Conservation (phyloP, 2,113 vertebrate species). For the Oncorhynchus masou region DNA sequence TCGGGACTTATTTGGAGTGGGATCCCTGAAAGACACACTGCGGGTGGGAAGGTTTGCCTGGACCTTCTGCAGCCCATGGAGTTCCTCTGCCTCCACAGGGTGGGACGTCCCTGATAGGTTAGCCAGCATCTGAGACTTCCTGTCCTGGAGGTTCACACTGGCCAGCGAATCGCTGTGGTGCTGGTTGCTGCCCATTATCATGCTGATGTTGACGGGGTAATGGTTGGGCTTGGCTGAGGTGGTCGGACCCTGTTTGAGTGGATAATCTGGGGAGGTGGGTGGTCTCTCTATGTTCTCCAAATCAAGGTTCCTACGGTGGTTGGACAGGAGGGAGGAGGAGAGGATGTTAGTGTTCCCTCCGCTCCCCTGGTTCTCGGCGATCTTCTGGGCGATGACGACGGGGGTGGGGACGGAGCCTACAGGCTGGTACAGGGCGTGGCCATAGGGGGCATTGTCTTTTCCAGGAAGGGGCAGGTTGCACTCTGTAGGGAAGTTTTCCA, state of each 20-base stretch:
- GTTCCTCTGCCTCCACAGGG: constrained; percentile 62
- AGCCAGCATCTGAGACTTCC: constrained; percentile 83
- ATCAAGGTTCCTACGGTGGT: constrained; percentile 49
- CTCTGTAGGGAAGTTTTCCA: constrained; percentile 48
- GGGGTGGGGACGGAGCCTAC: constrained; percentile 85
- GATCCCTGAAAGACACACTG: constrained; percentile 78
- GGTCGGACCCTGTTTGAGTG: constrained; percentile 58
- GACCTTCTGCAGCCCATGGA: constrained; percentile 1
- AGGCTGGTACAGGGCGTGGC: constrained; percentile 67
- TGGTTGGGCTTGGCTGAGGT: constrained; percentile 68
- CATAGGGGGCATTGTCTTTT: constrained; percentile 38
- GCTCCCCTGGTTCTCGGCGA: constrained; percentile 75
- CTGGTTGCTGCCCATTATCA: constrained; percentile 73
- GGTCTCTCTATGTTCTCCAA: constrained; percentile 38
- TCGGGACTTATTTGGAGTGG: constrained; percentile 69
- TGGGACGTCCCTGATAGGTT: constrained; percentile 77
- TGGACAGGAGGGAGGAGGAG: constrained; percentile 46
- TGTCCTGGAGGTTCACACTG: constrained; percentile 80
- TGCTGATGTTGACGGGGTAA: constrained; percentile 85
- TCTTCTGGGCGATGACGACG: constrained; percentile 84
- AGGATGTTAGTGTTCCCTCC: constrained; percentile 23
- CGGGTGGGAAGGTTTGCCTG: constrained; percentile 56
- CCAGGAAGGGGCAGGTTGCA: constrained; percentile 40
- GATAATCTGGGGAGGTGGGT: constrained; percentile 17
- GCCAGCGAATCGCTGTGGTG: constrained; percentile 77